Conservation (phyloP, 2,888 invertebrate species). For the Lasioglossum lativentre region DNA sequence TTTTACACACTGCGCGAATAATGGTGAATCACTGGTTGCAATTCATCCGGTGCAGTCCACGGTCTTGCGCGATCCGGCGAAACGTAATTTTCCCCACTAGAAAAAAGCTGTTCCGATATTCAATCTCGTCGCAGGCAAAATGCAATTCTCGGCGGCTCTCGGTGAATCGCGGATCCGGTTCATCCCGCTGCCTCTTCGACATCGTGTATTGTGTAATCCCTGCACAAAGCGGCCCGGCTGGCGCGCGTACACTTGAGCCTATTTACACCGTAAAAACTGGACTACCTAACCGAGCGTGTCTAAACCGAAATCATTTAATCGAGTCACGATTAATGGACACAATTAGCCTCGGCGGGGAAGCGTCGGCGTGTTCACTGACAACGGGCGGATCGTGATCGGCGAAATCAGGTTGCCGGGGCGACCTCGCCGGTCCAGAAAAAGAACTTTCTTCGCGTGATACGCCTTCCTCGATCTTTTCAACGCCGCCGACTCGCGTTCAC, state of each 20-base stretch:
- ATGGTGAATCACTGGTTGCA: neutral
- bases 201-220: slow-evolving; percentile 39
- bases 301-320: slow-evolving; percentile 69
- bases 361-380: slow-evolving; percentile 45
- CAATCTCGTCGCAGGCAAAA: neutral
- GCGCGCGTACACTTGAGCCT: slow-evolving; percentile 31
- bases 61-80: neutral
- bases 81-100: neutral
- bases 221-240: slow-evolving; percentile 28
- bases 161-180: neutral
- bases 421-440: slow-evolving; percentile 62
- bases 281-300: slow-evolving; percentile 62
- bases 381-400: slow-evolving; percentile 57
- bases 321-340: slow-evolving; percentile 72
- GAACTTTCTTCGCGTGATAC: slow-evolving; percentile 60
- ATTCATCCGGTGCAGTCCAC: neutral
- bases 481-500: neutral
- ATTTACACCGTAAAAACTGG: slow-evolving; percentile 57
- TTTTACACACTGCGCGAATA: neutral
- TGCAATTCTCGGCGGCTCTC: neutral
- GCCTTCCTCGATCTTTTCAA: slow-evolving; percentile 9
- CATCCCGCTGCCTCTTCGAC: neutral
- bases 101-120: slow-evolving; percentile 9
- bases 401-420: slow-evolving; percentile 64
- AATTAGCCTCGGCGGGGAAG: slow-evolving; percentile 67